Evolutionary conservation across 2,888 invertebrate species (phyloP).

Genomic region (Tipula confusa): DNA sequence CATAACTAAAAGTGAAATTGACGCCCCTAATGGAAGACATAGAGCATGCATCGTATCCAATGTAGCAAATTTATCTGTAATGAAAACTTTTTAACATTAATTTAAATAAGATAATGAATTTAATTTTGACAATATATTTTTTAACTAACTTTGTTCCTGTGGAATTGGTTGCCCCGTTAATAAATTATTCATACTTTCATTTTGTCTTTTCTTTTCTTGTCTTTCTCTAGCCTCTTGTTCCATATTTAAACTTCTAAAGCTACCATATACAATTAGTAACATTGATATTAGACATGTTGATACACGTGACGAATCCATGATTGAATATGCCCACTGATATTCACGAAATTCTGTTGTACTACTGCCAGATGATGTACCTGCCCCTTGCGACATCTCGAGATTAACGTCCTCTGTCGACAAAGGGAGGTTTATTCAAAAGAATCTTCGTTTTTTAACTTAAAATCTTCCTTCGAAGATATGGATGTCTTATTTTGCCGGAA

Average conservation of each 20-base stretch:
- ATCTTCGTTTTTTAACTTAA: neutral
- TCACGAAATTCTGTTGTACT: conserved; percentile 53
- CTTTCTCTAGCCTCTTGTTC: conserved; percentile 89
- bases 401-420: conserved; percentile 13
- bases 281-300: conserved; percentile 97
- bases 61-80: conserved; percentile 73
- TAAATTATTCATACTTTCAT: conserved; percentile 54
- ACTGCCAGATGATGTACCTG: conserved; percentile 31
- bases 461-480: neutral
- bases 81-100: neutral
- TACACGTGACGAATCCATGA: conserved; percentile 95
- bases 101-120: conserved; percentile 20
- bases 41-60: conserved; percentile 96
- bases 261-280: conserved; percentile 94
- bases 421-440: conserved; percentile 25
- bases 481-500: neutral
- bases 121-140: conserved; percentile 29
- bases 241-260: conserved; percentile 94
- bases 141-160: conserved; percentile 52
- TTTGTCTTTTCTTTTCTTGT: conserved; percentile 67
- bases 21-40: conserved; percentile 92
- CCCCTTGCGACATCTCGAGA: conserved; percentile 34
- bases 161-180: conserved; percentile 49
- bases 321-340: conserved; percentile 86
- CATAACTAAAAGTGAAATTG: conserved; percentile 93